Conservation (phyloP, 2,113 vertebrate species). For the Phyllopteryx taeniolatus region DNA sequence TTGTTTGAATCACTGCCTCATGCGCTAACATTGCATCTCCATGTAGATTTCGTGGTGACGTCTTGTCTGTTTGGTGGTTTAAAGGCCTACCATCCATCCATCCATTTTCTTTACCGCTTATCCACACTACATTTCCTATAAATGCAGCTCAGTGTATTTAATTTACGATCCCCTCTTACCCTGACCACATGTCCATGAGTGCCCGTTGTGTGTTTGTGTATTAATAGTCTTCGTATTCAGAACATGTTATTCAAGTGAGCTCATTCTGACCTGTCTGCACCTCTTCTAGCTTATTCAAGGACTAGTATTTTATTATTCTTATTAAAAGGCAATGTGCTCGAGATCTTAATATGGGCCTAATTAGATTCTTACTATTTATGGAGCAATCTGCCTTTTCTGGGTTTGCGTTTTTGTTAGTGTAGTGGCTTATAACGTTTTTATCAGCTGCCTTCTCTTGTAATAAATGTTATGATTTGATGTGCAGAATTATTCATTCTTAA, state of each 20-base stretch:
- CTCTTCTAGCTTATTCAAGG: constrained; percentile 15
- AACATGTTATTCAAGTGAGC: constrained; percentile 43
- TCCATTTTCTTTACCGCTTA: too few species aligned
- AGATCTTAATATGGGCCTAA: constrained; percentile 6
- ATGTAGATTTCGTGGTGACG: constrained; percentile 20
- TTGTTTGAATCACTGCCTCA: neutral
- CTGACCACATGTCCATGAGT: constrained; percentile 15
- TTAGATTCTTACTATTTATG: constrained; percentile 2
- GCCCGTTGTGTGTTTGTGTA: constrained; percentile 11
- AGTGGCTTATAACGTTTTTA: neutral
- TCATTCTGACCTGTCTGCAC: constrained; percentile 5
- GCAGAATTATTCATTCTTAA: too few species aligned
- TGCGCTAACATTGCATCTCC: neutral
- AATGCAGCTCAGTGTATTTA: constrained; percentile 21
- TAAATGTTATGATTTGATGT: neutral
- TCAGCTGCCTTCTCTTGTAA: neutral
- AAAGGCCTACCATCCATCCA: neutral
- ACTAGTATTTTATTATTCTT: neutral
- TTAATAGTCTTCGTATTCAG: constrained; percentile 14
- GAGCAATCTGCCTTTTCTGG: neutral
- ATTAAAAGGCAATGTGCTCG: neutral
- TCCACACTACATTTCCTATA: constrained; percentile 10
- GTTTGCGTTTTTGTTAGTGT: neutral
- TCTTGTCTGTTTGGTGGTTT: constrained; percentile 28
- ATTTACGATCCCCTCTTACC: neutral